A percentile compares a stretch with the other conserved stretches of the same genome.
Evolutionary conservation across 2,797 vertebrate genomes (phyloP).

Genomic region (Valencia hispanica): DNA sequence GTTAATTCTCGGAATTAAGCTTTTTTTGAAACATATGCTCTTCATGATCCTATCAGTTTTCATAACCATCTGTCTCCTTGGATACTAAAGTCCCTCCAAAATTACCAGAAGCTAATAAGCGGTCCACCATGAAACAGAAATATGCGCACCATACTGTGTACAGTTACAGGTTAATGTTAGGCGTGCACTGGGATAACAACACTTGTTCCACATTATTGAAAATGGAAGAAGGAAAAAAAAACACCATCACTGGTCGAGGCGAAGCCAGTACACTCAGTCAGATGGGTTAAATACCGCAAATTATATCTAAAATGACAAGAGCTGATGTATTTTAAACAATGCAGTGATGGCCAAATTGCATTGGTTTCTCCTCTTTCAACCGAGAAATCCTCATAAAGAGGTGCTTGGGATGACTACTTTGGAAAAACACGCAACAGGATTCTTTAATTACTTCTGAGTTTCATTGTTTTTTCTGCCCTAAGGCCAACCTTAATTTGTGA

Average conservation of each 20-base stretch:
- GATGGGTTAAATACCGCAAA: conserved; percentile 64
- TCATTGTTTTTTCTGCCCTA: conserved; percentile 30
- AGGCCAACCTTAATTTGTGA: conserved; percentile 25
- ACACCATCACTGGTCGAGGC: conserved; percentile 42
- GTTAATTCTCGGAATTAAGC: background rate
- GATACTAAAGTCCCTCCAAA: conserved; percentile 30
- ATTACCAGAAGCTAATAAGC: conserved; percentile 47
- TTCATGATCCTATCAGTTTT: conserved; percentile 10
- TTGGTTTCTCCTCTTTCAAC: conserved; percentile 71
- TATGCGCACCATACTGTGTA: conserved; percentile 19
- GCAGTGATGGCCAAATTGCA: conserved; percentile 63
- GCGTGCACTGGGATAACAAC: conserved; percentile 43
- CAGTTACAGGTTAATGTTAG: conserved; percentile 45
- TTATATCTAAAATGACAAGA: conserved; percentile 66
- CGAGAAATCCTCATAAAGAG: conserved; percentile 50
- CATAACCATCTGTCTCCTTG: conserved; percentile 30
- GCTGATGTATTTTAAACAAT: conserved; percentile 67
- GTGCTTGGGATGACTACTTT: conserved; percentile 37
- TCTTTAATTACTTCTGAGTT: conserved; percentile 32
- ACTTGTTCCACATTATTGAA: conserved; percentile 61
- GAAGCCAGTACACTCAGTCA: conserved; percentile 50
- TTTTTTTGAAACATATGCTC: background rate
- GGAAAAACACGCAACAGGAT: conserved; percentile 33
- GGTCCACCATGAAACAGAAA: conserved; percentile 41
- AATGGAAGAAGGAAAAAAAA: conserved; percentile 55